A percentile compares a stretch with the other conserved stretches of the same genome.
These are phyloP conservation scores for Hippocampus comes DNA, from an alignment of 2,113 vertebrate genomes.

Conservation along the genomic window DNA sequence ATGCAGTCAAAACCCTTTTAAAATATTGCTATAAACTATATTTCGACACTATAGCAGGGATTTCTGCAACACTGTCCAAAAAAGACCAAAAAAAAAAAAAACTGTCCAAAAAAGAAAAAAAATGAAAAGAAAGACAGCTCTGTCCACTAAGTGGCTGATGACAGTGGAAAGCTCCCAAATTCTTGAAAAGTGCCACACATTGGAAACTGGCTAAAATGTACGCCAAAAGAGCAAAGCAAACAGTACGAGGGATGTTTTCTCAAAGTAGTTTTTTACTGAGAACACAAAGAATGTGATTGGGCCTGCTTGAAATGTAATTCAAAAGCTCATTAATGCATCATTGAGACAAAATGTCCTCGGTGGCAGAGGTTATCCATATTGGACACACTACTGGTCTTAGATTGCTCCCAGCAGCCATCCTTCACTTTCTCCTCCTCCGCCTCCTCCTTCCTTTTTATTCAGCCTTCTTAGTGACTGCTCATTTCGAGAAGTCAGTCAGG, in stretches of 20 bases:
- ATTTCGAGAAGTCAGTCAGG: conserved; percentile 80
- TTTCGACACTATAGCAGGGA: no score
- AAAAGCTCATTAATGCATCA: conserved; percentile 27
- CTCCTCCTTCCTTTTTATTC: conserved; percentile 74
- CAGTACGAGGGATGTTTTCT: not conserved
- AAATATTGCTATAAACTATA: no score
- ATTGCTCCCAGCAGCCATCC: conserved; percentile 60
- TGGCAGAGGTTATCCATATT: conserved; percentile 72
- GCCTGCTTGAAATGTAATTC: not conserved
- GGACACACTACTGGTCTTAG: conserved; percentile 58
- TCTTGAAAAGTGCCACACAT: not conserved
- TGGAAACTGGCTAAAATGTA: not conserved
- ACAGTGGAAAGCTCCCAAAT: not conserved
- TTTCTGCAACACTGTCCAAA: no score
- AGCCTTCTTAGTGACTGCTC: conserved; percentile 83
- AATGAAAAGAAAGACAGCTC: no score
- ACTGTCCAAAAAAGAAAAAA: no score
- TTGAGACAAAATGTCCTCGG: conserved; percentile 55
- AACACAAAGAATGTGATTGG: not conserved
- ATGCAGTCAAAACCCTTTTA: no score
- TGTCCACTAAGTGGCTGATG: no score
- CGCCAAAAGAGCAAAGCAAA: not conserved
- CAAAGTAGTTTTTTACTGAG: not conserved
- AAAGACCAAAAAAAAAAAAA: no score
- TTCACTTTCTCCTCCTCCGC: conserved; percentile 54